Percentiles rank a stretch among this genome's conserved stretches.
Conservation (phyloP, 2,888 invertebrate genomes). For the Aspidapion aeneum region DNA sequence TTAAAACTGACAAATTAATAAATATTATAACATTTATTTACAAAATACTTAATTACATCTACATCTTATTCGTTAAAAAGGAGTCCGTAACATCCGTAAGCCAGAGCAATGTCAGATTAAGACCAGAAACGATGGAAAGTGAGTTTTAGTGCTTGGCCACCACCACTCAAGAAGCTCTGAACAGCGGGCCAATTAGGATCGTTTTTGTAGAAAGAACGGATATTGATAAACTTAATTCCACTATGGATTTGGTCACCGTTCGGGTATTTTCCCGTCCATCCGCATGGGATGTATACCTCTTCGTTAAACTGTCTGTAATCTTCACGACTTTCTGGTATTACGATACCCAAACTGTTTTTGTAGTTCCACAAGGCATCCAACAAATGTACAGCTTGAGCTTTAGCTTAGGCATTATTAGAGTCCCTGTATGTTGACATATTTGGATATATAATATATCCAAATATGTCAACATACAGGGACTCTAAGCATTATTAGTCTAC, state of each 20-base stretch:
- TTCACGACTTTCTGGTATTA: conserved; percentile 25
- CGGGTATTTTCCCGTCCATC: conserved; percentile 30
- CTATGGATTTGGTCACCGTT: conserved; percentile 30
- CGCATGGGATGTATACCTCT: conserved; percentile 27
- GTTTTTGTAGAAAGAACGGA: conserved; percentile 31
- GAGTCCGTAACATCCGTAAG: conserved; percentile 29
- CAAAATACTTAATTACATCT: too few species aligned
- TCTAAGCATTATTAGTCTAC: too few species aligned
- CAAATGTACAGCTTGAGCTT: too few species aligned
- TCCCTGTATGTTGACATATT: too few species aligned
- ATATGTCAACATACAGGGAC: too few species aligned
- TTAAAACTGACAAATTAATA: too few species aligned
- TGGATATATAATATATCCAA: too few species aligned
- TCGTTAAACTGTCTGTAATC: conserved; percentile 28
- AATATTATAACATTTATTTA: too few species aligned
- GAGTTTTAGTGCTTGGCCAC: conserved; percentile 25
- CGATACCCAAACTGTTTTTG: too few species aligned
- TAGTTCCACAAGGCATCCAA: too few species aligned
- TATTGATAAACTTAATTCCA: conserved; percentile 27
- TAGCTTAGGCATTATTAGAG: too few species aligned
- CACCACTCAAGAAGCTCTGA: conserved; percentile 27
- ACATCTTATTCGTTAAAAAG: conserved; percentile 30
- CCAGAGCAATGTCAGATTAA: conserved; percentile 31
- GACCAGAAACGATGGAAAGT: conserved; percentile 33
- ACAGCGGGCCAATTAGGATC: conserved; percentile 30